These are phyloP conservation scores for Griposia aprilina DNA, from an alignment of 2,888 invertebrate species.

Conservation along the genomic window DNA sequence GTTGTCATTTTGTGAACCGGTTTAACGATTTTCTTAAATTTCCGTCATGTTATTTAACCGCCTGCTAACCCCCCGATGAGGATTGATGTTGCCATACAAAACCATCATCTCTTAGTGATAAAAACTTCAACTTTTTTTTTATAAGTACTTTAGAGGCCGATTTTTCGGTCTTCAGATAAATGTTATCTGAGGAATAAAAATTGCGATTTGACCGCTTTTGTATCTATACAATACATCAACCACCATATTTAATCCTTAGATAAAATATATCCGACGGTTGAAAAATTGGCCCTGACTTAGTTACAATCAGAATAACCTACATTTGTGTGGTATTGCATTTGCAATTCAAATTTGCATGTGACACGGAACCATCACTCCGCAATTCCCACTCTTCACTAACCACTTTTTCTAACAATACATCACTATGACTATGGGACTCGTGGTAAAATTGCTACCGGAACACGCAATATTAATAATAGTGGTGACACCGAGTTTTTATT, in stretches of 20 bases:
- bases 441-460: constrained; percentile 20
- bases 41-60: background rate
- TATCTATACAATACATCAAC: background rate
- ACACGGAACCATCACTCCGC: constrained; percentile 27
- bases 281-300: background rate
- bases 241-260: background rate
- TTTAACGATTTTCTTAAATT: background rate
- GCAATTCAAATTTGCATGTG: background rate
- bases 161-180: background rate
- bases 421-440: constrained; percentile 21
- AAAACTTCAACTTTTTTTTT: background rate
- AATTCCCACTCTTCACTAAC: no score
- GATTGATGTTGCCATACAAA: background rate
- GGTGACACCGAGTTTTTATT: constrained; percentile 10
- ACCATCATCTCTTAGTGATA: background rate
- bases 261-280: background rate
- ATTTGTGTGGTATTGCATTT: background rate
- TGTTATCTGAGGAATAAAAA: background rate
- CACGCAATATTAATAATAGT: background rate
- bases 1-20: background rate
- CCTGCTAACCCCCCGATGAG: background rate
- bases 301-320: no score
- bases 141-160: background rate
- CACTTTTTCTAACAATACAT: background rate
- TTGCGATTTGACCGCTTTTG: background rate